Evolutionary conservation across 2,797 vertebrate species (phyloP).

Genomic region (Morus bassanus): DNA sequence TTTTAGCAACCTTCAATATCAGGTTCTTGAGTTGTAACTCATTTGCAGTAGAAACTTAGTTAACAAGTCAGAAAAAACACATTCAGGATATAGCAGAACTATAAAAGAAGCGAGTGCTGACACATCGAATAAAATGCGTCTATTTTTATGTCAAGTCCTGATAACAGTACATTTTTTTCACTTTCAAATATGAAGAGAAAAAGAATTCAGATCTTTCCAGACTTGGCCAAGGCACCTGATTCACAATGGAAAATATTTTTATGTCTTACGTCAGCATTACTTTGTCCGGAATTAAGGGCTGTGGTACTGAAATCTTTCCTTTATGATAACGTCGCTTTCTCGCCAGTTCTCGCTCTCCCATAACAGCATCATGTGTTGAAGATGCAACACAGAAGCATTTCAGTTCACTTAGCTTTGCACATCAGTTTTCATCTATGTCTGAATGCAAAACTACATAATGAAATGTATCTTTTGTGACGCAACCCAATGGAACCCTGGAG

Average conservation of each 20-base stretch:
- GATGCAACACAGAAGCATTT: not conserved
- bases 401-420: not conserved
- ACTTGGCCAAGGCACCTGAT: conserved; percentile 5
- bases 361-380: not conserved
- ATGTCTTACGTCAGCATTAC: not conserved
- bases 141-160: conserved; percentile 53
- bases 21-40: conserved; percentile 42
- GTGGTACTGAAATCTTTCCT: not conserved
- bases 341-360: not conserved
- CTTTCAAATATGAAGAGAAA: conserved; percentile 38
- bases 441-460: not conserved
- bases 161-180: conserved; percentile 32
- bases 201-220: conserved; percentile 3
- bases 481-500: not conserved
- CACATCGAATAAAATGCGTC: not conserved
- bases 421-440: not conserved
- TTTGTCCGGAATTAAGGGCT: conserved; percentile 3
- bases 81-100: not conserved
- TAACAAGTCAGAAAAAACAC: conserved; percentile 7
- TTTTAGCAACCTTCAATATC: conserved; percentile 30
- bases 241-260: conserved; percentile 41
- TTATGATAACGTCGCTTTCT: not conserved
- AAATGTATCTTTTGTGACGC: not conserved
- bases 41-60: conserved; percentile 48
- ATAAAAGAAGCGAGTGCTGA: not conserved